These are phyloP conservation scores for Alviniconcha marisindica DNA, from an alignment of 1,140 invertebrate genomes.

Conservation along the genomic window DNA sequence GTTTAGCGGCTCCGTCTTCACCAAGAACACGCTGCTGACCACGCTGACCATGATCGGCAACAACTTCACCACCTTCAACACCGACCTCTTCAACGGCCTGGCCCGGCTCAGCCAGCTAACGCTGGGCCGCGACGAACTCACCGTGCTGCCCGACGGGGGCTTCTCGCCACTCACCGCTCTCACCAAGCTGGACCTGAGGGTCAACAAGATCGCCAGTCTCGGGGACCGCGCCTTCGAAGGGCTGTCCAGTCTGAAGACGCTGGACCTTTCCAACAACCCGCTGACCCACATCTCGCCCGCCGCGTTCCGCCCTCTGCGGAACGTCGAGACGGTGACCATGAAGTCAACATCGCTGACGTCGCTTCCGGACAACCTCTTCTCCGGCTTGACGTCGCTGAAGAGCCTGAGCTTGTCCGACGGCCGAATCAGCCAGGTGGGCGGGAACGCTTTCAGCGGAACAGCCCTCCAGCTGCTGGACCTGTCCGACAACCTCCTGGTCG, in stretches of 20 bases:
- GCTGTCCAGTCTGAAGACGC: slow-evolving; percentile 45
- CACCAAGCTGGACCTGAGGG: slow-evolving; percentile 45
- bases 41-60: slow-evolving; percentile 52
- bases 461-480: slow-evolving; percentile 53
- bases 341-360: slow-evolving; percentile 47
- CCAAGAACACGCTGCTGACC: slow-evolving; percentile 43
- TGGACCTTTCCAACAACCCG: slow-evolving; percentile 54
- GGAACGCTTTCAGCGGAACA: slow-evolving; percentile 50
- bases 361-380: slow-evolving; percentile 47
- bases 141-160: slow-evolving; percentile 27
- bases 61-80: slow-evolving; percentile 41
- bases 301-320: slow-evolving; percentile 48
- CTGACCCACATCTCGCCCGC: slow-evolving; percentile 41
- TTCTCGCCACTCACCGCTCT: slow-evolving; percentile 46
- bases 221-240: slow-evolving; percentile 51
- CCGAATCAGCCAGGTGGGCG: slow-evolving; percentile 43
- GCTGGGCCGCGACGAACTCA: slow-evolving; percentile 48
- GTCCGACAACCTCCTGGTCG: slow-evolving; percentile 51
- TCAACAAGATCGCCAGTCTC: slow-evolving; percentile 52
- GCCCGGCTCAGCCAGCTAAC: slow-evolving; percentile 43
- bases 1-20: slow-evolving; percentile 43
- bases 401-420: slow-evolving; percentile 48
- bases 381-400: slow-evolving; percentile 46
- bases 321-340: slow-evolving; percentile 47
- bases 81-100: slow-evolving; percentile 46